Evolutionary conservation across 2,888 invertebrate species (phyloP).

Genomic region (Xylota segnis): DNA sequence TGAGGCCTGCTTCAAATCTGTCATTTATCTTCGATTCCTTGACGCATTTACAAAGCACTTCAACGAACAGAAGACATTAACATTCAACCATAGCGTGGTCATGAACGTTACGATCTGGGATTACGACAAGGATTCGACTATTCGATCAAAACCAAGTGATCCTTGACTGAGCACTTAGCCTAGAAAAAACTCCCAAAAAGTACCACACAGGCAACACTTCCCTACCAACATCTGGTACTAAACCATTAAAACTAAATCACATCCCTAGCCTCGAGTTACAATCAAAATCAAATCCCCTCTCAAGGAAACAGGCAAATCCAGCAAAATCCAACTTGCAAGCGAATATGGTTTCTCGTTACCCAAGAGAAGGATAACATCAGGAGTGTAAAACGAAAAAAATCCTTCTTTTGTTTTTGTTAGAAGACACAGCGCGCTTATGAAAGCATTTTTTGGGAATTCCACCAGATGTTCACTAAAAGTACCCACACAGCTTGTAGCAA

Average conservation of each 20-base stretch:
- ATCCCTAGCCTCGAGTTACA: not conserved
- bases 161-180: too few relatives aligned
- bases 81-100: too few relatives aligned
- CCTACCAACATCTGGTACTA: not conserved
- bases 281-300: conserved; percentile 35
- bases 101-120: too few relatives aligned
- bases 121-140: too few relatives aligned
- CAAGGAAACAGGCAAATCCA: conserved; percentile 34
- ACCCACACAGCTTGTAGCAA: conserved; percentile 17
- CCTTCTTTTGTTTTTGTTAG: conserved; percentile 54
- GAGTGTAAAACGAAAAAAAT: conserved; percentile 1
- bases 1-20: too few relatives aligned
- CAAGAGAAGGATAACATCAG: conserved; percentile 4
- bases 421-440: conserved; percentile 54
- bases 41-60: too few relatives aligned
- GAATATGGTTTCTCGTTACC: conserved; percentile 11
- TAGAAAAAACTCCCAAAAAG: not conserved
- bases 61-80: too few relatives aligned
- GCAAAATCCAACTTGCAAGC: conserved; percentile 45
- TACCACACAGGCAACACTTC: not conserved
- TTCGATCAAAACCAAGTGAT: too few relatives aligned
- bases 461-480: conserved; percentile 70
- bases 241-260: not conserved
- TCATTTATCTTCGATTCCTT: too few relatives aligned
- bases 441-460: conserved; percentile 68